These are phyloP conservation scores for Anser cygnoides DNA, from an alignment of 2,113 vertebrate genomes.

Conservation along the genomic window DNA sequence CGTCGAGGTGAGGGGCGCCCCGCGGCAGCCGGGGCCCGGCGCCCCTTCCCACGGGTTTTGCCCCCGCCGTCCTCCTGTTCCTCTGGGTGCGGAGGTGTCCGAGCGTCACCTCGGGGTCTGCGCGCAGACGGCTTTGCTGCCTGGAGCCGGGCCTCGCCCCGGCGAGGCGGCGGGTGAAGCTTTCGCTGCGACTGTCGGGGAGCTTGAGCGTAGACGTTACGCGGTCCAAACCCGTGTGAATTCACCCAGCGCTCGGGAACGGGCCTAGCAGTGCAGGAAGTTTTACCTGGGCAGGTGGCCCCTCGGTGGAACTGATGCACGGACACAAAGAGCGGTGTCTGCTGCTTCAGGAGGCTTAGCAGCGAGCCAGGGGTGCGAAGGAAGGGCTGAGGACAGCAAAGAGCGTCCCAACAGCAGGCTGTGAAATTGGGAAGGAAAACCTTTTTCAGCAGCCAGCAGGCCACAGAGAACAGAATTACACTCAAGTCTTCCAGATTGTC, in stretches of 20 bases:
- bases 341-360: background rate
- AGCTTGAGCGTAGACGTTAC: background rate
- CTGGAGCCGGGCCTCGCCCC: background rate
- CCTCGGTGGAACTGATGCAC: background rate
- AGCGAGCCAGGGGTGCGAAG: background rate
- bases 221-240: background rate
- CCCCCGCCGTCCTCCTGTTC: too few relatives aligned
- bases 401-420: accelerated
- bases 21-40: background rate
- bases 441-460: background rate
- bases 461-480: background rate
- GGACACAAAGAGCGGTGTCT: background rate
- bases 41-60: too few relatives aligned
- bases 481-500: background rate
- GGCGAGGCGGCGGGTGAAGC: background rate
- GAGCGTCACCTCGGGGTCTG: too few relatives aligned
- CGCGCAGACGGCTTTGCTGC: background rate
- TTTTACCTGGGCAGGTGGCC: accelerated
- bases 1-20: conserved; percentile 82
- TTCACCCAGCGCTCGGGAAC: too few relatives aligned
- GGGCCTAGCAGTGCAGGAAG: too few relatives aligned
- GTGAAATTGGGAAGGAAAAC: background rate
- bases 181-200: background rate
- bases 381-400: background rate
- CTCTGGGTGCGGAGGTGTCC: too few relatives aligned